A percentile compares a stretch with the other conserved stretches of the same genome.
Conservation (phyloP, 2,797 vertebrate species). For the Cryptoblepharus egeriae region DNA sequence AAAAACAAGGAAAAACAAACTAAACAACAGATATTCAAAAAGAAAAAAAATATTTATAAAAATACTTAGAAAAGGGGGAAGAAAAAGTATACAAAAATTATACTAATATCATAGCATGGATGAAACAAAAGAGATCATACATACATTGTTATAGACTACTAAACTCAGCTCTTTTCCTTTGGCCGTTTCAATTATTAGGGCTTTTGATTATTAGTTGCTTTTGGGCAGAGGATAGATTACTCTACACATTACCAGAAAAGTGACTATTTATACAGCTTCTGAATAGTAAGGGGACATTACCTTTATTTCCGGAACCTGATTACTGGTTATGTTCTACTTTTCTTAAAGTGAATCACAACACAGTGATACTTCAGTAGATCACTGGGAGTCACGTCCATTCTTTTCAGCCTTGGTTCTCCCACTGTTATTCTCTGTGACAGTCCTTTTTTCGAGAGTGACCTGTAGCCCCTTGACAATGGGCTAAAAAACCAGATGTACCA, state of each 20-base stretch:
- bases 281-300: not conserved
- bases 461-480: constrained; percentile 16
- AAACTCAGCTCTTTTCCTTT: no score
- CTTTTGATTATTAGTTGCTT: not conserved
- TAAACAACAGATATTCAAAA: no score
- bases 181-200: no score
- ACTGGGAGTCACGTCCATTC: not conserved
- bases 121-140: no score
- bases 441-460: not conserved
- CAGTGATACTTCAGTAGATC: not conserved
- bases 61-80: no score
- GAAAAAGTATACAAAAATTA: no score
- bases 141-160: no score
- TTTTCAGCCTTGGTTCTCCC: constrained; percentile 16
- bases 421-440: constrained; percentile 1
- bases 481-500: constrained; percentile 39
- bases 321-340: not conserved
- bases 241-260: not conserved
- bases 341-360: constrained; percentile 12
- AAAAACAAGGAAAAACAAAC: no score
- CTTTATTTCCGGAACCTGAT: constrained; percentile 17
- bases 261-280: not conserved
- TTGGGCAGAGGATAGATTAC: not conserved
- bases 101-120: no score
- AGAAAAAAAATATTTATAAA: no score